Evolutionary conservation across 2,797 vertebrate species (phyloP), one percentile per base, ranked within the genome.

Genomic region (Peromyscus eremicus): DNA sequence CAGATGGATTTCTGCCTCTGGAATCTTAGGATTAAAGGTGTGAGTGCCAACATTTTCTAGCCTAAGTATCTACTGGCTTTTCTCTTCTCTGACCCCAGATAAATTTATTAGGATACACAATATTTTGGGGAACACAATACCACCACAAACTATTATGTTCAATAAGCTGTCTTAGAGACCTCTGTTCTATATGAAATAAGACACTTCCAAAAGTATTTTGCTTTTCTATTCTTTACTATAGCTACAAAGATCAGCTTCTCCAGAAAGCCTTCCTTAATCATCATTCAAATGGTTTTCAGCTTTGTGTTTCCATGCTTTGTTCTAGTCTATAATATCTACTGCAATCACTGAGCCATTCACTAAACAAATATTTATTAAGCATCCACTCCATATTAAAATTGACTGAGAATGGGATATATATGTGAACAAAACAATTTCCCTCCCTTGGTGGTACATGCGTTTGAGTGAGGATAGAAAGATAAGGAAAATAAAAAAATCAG

Each of bases 201-300:
- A 40, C 5, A 90, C 5, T n/a, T 66, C 55, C 43, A 85, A 68
- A 84, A 82, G 49, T 92, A 40, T 93, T 94, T 71, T 10, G 17
- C 14, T 94, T 92, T 21, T 13, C n/a, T 68, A 14, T 57, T 16
- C 62, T 97, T 95, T 94, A 96, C 46, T 77, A 85, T 27, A 95
- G 16, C 81, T 71, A 89, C 46, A 91, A 27, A 27, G 12, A 75
- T 90, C n/a, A 68, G 12, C 25, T 92, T 11, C 46, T 86, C n/a
- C 43, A 92, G 75, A 46, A 92, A 94, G 25, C 32, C 43, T 89
- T 94, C 32, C 49, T 13, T 70, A 70, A 81, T 87, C 64, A 94
- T 43, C 34, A 64, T 70, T 10, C n/a, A 84, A 4, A 92, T 64
- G 46, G 4, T 62, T 9, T 71, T 80, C 75, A 70, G 40, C 37